A percentile compares a stretch with the other conserved stretches of the same genome.
Evolutionary conservation across 2,888 invertebrate genomes (phyloP).

Genomic region (Lutraria lutraria): DNA sequence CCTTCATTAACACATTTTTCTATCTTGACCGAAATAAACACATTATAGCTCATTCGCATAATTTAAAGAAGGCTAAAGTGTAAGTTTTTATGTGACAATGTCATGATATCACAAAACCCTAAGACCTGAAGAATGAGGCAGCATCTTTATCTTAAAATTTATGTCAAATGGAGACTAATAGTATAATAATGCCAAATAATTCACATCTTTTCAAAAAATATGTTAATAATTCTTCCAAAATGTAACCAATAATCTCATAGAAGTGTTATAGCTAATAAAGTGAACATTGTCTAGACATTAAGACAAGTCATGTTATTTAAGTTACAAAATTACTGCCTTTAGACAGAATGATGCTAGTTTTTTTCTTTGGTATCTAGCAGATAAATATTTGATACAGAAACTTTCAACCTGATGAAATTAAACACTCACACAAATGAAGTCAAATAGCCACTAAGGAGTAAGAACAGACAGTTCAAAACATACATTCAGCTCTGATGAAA

Average conservation of each 20-base stretch:
- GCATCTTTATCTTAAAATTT: no score
- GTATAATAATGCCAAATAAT: no score
- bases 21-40: conserved; percentile 1
- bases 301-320: neutral
- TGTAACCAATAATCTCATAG: neutral
- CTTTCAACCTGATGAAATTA: conserved; percentile 2
- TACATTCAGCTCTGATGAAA: neutral
- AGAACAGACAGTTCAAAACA: neutral
- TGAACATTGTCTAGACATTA: neutral
- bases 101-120: neutral
- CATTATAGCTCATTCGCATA: neutral
- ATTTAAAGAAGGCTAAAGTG: neutral
- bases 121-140: no score
- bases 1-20: neutral
- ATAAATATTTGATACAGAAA: neutral
- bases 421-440: neutral
- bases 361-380: neutral
- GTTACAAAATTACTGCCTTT: neutral
- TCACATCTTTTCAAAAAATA: no score
- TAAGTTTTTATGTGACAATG: neutral
- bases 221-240: neutral
- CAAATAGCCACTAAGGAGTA: no score
- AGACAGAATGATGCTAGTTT: neutral
- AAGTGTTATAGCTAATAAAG: neutral
- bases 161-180: no score